Evolutionary conservation across 2,797 vertebrate genomes (phyloP), one percentile per base, ranked within the genome.

Genomic region (Schizopygopsis malacanthus): DNA sequence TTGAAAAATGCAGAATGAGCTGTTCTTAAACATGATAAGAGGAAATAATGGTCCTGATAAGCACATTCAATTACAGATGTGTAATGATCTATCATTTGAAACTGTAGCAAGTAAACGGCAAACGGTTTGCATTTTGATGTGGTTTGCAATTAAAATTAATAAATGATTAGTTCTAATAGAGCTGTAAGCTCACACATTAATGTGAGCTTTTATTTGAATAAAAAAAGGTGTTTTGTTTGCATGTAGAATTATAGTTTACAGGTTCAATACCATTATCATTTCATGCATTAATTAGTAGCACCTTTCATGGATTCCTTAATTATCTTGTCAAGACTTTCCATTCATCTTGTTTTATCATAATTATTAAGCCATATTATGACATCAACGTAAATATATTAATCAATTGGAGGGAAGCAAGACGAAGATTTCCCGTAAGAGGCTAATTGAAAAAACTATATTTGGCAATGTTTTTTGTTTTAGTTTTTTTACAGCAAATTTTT

Each of bases 1-100:
- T 54, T 47, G 80, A 84, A 84, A 87, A 43, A 13, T 70, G 39
- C 69, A 37, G 65, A 79, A 72, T 71, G 52, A 72, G 76, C 18
- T 59, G 52, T 79, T 75, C 78, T 43, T 73, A 43, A 85, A 86
- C 65, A 52, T 20, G 59, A 82, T 33, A 54, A 28, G 56, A 81
- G 37, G 52, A 80, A 65, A 54, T 63, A 54, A 78, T 15, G 18
- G 18, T 41, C 7, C 70, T 82, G 69, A 72, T 56, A 56, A 87
- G 59, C 76, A 71, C 28, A n/a, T 73, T 22, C 59, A 11, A 63
- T 85, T 82, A 70, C 45, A 78, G 28, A 33, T 33, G 28, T 33
- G 28, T 33, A 78, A 50, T 50, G 25, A 75, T 33, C 41, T 22
- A 28, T 63, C 54, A 54, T 61, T 59, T 22, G n/a, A 61, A 61